Base-by-base conservation (phyloP, 2,888 invertebrate genomes). In the Synergus itoensis region DNA sequence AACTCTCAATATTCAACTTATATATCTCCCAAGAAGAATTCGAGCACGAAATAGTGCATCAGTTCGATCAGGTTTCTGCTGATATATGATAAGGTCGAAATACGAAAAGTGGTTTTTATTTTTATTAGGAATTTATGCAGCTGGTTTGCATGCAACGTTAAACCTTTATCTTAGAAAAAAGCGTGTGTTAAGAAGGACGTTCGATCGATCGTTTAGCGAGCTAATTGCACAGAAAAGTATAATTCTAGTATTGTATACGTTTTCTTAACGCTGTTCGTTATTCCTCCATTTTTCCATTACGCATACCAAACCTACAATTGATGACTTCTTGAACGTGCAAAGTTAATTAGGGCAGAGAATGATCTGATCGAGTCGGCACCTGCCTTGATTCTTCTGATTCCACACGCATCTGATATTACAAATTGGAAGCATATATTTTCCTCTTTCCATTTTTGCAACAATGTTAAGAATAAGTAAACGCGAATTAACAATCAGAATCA, bases 291-390 rank as follows among this genome's bases (percentile, higher is more conserved):
- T 67, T 18, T 43, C 4, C 43, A n/a, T 21, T 16, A 69, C 67
- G 21, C 43, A 8, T 18, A n/a, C 43, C 21, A 69, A 45, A 21
- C 67, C 16, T 43, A 28, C 21, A 48, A 69, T 69, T 69, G 67
- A 28, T 45, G 28, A 8, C 12, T 21, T 69, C 67, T 48, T 65
- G 77, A 75, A 81, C 77, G 82, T 83, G 81, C 85, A 83, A 78
- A 84, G 85, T 82, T 88, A 82, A 88, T 87, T 87, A 84, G 84
- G 84, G 86, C 86, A 84, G 84, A 78, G 81, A 86, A 85, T 79
- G 84, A 85, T 85, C 83, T 75, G 80, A 85, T 85, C 84, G 82
- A 82, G 57, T 21, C 63, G 82, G 84, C 88, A 88, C 86, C 88
- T 88, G 88, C 86, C 86, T 57, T 28, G 48, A 69, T 69, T 8